Conservation (phyloP, 2,888 invertebrate genomes). For the Drosophila borborema region DNA sequence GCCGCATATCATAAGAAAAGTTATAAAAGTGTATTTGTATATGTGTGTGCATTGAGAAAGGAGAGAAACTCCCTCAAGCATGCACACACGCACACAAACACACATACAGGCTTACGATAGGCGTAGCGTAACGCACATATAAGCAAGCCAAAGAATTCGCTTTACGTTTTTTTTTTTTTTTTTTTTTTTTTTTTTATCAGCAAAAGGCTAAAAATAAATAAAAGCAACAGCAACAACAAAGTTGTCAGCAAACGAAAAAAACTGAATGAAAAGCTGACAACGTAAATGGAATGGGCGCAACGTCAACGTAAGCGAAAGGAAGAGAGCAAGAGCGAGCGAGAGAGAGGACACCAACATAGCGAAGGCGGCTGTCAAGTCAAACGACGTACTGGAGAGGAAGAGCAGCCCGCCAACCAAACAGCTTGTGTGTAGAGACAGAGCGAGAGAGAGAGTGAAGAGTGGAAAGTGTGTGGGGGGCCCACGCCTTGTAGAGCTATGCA, state of each 20-base stretch:
- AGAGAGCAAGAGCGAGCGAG: not conserved
- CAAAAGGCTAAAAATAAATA: conserved; percentile 48
- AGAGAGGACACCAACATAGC: not conserved
- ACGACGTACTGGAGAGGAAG: not conserved
- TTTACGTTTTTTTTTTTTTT: conserved; percentile 23
- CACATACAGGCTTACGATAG: conserved; percentile 18
- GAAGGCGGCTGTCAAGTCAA: conserved; percentile 25
- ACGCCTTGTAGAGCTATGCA: conserved; percentile 51
- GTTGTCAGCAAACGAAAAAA: conserved; percentile 41
- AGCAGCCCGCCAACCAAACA: conserved; percentile 1
- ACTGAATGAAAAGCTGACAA: conserved; percentile 46
- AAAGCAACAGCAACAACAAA: conserved; percentile 16
- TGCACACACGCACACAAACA: not conserved
- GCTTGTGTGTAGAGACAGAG: not conserved
- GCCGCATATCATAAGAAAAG: not conserved
- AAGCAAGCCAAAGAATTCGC: conserved; percentile 33
- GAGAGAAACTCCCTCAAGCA: conserved; percentile 9
- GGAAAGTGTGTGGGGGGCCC: conserved; percentile 24
- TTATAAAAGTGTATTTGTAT: not conserved
- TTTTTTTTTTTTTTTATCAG: conserved; percentile 48
- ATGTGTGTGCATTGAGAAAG: not conserved
- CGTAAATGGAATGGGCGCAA: conserved; percentile 30
- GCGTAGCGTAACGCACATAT: conserved; percentile 19
- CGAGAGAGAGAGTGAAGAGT: conserved; percentile 13
- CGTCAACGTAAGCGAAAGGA: conserved; percentile 17